Conservation (phyloP, 2,888 invertebrate genomes). For the Netelia melanura region DNA sequence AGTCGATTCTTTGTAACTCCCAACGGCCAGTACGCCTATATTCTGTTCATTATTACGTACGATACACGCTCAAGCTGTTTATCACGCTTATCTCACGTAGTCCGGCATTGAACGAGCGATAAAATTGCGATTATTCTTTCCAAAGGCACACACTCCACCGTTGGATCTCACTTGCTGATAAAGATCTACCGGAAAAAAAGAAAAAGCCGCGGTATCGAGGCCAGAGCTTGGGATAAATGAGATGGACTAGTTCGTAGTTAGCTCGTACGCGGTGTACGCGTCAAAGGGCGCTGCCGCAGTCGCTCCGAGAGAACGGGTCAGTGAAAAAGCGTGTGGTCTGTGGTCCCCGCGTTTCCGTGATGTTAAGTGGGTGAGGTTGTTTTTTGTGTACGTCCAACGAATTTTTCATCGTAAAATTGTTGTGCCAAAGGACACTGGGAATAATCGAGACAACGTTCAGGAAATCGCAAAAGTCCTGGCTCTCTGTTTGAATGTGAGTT, state of each 20-base stretch:
- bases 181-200: conserved; percentile 21
- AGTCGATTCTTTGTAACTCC: conserved; percentile 3
- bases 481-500: neutral
- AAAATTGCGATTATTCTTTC: conserved; percentile 20
- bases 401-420: neutral
- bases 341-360: conserved; percentile 69
- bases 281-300: conserved; percentile 82
- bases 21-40: conserved; percentile 50
- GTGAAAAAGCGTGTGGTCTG: conserved; percentile 73
- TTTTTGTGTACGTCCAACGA: conserved; percentile 30
- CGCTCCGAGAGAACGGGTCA: conserved; percentile 72
- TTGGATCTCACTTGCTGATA: conserved; percentile 23
- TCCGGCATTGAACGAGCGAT: conserved; percentile 4
- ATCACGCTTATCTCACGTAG: neutral
- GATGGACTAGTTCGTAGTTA: conserved; percentile 61
- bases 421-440: neutral
- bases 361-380: conserved; percentile 78
- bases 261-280: conserved; percentile 73
- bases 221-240: conserved; percentile 29
- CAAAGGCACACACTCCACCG: neutral
- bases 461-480: neutral
- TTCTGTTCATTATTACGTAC: conserved; percentile 49
- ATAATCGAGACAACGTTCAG: neutral
- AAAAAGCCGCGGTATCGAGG: conserved; percentile 36
- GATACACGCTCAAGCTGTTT: neutral